A percentile compares a stretch with the other conserved stretches of the same genome.
phyloP scores from a whole-genome alignment of 2,888 invertebrate genomes.

The Hecatera dysodea region DNA sequence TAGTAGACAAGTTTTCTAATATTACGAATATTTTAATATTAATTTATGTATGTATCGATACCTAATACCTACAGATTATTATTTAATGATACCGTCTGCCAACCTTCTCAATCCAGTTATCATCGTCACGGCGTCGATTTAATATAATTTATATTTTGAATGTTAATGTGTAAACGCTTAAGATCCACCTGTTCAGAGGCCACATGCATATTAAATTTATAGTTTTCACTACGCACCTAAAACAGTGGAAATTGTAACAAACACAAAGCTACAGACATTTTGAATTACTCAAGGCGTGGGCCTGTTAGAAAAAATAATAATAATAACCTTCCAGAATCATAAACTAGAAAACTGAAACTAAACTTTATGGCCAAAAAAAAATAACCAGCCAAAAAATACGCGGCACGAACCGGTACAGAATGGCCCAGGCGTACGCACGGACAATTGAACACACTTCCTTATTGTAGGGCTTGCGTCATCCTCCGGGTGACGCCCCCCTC shows the following conservation, averaged over 20 bases:
- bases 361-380: neutral
- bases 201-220: neutral
- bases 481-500: conserved; percentile 57
- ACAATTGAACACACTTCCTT: conserved; percentile 86
- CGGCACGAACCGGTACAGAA: conserved; percentile 60
- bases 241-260: neutral
- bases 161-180: conserved; percentile 22
- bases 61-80: conserved; percentile 28
- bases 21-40: conserved; percentile 43
- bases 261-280: too few species aligned
- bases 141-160: conserved; percentile 14
- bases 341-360: neutral
- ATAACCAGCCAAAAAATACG: neutral
- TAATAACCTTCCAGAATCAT: too few species aligned
- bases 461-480: conserved; percentile 83
- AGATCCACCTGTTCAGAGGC: conserved; percentile 27
- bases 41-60: conserved; percentile 24
- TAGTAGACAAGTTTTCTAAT: conserved; percentile 24
- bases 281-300: too few species aligned
- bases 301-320: too few species aligned
- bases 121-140: conserved; percentile 4
- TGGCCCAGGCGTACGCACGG: conserved; percentile 70
- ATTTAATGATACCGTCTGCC: conserved; percentile 32
- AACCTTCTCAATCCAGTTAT: conserved; percentile 38
- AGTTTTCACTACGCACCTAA: neutral